Evolutionary conservation across 1,140 invertebrate species (phyloP).

Genomic region (Psix sp.): DNA sequence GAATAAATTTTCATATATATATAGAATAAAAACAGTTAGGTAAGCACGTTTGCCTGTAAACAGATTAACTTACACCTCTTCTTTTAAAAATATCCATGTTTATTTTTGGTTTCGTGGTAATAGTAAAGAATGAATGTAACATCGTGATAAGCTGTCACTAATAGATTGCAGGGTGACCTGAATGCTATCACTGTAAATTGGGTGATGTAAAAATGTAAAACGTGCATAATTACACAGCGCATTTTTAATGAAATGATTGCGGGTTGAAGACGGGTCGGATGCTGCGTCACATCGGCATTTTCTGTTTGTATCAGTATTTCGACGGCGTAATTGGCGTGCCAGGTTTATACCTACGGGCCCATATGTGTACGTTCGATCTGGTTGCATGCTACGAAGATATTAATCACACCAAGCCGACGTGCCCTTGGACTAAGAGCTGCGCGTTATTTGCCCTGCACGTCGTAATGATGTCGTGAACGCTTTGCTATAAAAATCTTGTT

Average conservation of each 20-base stretch:
- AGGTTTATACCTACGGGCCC: slow-evolving; percentile 21
- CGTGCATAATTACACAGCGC: slow-evolving; percentile 26
- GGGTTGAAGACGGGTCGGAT: slow-evolving; percentile 23
- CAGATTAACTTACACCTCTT: too few relatives aligned
- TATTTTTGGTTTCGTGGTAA: too few relatives aligned
- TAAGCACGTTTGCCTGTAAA: too few relatives aligned
- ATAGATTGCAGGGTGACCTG: too few relatives aligned
- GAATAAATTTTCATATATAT: too few relatives aligned
- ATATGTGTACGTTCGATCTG: slow-evolving; percentile 67
- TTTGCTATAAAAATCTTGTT: slow-evolving; percentile 14
- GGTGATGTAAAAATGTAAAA: slow-evolving; percentile 12
- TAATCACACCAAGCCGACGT: slow-evolving; percentile 73
- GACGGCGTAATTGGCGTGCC: slow-evolving; percentile 42
- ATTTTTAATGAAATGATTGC: slow-evolving; percentile 43
- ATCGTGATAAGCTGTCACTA: too few relatives aligned
- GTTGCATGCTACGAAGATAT: slow-evolving; percentile 74
- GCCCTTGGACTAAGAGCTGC: slow-evolving; percentile 68
- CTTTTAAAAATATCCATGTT: too few relatives aligned
- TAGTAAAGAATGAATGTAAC: too few relatives aligned
- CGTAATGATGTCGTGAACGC: slow-evolving; percentile 33
- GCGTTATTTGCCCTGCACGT: slow-evolving; percentile 68
- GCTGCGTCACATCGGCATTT: slow-evolving; percentile 26
- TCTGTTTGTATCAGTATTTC: slow-evolving; percentile 30
- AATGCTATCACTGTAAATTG: too few relatives aligned
- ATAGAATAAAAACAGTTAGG: too few relatives aligned